Evolutionary conservation across 1,140 invertebrate species (phyloP).

Genomic region (Conopomorpha cramerella): DNA sequence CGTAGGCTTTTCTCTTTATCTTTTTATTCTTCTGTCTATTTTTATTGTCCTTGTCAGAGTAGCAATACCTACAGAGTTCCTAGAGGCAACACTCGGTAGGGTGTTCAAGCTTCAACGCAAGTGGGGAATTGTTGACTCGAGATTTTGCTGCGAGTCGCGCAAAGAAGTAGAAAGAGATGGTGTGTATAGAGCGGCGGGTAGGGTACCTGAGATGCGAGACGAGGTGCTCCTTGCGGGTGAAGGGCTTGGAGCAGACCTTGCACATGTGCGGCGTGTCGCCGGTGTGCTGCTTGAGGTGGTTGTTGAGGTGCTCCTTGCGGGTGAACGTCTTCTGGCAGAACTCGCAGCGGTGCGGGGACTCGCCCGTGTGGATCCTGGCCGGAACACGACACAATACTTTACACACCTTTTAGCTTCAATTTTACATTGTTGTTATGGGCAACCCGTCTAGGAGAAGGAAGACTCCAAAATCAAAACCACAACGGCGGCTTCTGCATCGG

Average conservation of each 20-base stretch:
- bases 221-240: slow-evolving; percentile 81
- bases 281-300: slow-evolving; percentile 73
- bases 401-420: not conserved
- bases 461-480: too few relatives aligned
- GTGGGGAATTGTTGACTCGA: not conserved
- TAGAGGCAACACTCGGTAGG: not conserved
- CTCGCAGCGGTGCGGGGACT: slow-evolving; percentile 75
- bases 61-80: not conserved
- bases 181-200: too few relatives aligned
- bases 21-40: too few relatives aligned
- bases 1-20: too few relatives aligned
- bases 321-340: slow-evolving; percentile 83
- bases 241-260: slow-evolving; percentile 79
- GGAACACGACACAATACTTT: not conserved
- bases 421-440: not conserved
- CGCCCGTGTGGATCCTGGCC: slow-evolving; percentile 70
- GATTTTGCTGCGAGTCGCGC: too few relatives aligned
- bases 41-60: too few relatives aligned
- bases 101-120: not conserved
- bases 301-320: slow-evolving; percentile 81
- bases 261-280: slow-evolving; percentile 84
- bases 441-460: too few relatives aligned
- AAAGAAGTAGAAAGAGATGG: too few relatives aligned
- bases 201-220: slow-evolving; percentile 71
- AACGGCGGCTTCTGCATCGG: too few relatives aligned